Evolutionary conservation across 2,113 vertebrate genomes (phyloP).

Genomic region (Micromys minutus): DNA sequence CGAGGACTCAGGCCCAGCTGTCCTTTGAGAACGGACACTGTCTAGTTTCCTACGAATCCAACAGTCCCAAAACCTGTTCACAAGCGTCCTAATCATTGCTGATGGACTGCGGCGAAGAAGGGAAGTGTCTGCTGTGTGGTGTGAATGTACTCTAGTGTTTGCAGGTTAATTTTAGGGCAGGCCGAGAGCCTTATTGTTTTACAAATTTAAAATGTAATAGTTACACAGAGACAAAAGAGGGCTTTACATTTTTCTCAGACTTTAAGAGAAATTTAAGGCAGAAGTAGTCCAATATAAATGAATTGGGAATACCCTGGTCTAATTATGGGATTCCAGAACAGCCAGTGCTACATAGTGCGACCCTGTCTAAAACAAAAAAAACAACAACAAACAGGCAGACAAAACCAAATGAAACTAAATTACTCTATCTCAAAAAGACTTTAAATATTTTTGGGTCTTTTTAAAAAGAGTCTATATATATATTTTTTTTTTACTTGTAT

Average conservation of each 20-base stretch:
- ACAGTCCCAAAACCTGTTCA: conserved; percentile 19
- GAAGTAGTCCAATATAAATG: neutral
- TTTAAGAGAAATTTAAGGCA: neutral
- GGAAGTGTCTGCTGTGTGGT: neutral
- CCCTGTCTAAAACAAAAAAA: neutral
- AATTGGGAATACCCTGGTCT: neutral
- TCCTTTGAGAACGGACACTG: conserved; percentile 57
- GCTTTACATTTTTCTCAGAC: neutral
- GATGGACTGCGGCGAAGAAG: conserved; percentile 25
- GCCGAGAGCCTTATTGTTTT: neutral
- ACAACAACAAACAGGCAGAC: neutral
- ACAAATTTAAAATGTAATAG: conserved; percentile 44
- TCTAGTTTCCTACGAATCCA: conserved; percentile 56
- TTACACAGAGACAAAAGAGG: conserved; percentile 11
- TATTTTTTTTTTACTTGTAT: neutral
- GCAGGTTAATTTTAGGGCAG: conserved; percentile 46
- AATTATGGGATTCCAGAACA: neutral
- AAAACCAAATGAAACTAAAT: neutral
- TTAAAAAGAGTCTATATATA: too few relatives aligned
- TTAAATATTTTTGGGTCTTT: neutral
- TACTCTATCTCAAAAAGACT: neutral
- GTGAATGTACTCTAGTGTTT: conserved; percentile 20
- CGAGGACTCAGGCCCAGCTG: conserved; percentile 64
- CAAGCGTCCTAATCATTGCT: conserved; percentile 34
- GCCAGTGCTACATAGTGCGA: neutral